A percentile compares a stretch with the other conserved stretches of the same genome.
These are phyloP conservation scores for Euleptes europaea DNA, from an alignment of 2,113 vertebrate species.

Conservation along the genomic window DNA sequence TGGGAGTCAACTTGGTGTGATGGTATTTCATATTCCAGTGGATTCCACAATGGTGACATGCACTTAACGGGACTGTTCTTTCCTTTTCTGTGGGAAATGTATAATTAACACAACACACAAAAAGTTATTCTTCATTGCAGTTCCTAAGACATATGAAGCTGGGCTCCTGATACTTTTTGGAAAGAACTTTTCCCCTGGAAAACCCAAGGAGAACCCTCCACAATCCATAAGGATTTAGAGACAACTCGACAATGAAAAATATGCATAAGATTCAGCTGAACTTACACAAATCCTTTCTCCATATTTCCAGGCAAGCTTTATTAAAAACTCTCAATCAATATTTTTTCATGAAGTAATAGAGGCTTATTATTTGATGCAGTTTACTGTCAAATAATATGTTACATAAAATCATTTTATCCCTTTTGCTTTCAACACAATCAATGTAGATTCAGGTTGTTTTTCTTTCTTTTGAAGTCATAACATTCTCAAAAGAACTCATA, in stretches of 20 bases:
- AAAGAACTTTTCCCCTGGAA: background rate
- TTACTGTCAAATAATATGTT: no score
- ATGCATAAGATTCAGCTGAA: background rate
- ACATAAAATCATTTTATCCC: no score
- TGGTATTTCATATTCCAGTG: conserved; percentile 7
- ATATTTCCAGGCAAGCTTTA: background rate
- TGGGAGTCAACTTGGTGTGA: no score
- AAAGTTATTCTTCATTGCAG: background rate
- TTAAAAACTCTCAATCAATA: fast-evolving
- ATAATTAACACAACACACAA: background rate
- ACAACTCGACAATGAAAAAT: conserved; percentile 26
- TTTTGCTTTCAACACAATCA: background rate
- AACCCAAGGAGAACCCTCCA: background rate
- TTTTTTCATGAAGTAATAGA: background rate
- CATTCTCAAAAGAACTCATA: fast-evolving
- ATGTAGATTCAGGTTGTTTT: background rate
- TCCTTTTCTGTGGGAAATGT: background rate
- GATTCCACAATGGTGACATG: background rate
- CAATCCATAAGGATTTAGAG: background rate
- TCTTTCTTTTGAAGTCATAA: background rate
- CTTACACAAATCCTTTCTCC: background rate
- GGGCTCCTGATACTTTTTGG: background rate
- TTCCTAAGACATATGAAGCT: background rate
- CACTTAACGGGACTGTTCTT: fast-evolving
- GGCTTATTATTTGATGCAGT: conserved; percentile 29